Evolutionary conservation across 2,113 vertebrate genomes (phyloP), one percentile per base, ranked within the genome.

Genomic region (Leptodactylus fuscus): DNA sequence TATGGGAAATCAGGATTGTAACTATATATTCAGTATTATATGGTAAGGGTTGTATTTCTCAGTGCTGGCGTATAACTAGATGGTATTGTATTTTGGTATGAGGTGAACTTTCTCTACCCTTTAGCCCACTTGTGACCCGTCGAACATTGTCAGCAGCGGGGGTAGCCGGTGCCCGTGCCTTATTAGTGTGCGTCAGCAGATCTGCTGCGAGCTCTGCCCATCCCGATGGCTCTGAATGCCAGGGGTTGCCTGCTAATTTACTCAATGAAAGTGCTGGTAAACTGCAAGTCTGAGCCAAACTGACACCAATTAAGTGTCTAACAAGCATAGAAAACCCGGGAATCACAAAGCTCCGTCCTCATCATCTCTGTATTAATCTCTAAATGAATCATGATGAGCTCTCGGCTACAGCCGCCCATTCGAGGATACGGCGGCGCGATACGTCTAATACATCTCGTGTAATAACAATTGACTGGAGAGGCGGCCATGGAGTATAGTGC

Each of bases 181-280:
- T n/a, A 62, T 62, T 80, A 80, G 36, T 16, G 38, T 62, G 22
- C 53, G 32, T 60, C 51, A 79, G 76, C 36, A 41, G 27, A 34
- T 38, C 20, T 24, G 11, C 75, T 51, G 3, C 46, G 27, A 2
- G 18, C 27, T 58, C 34, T 38, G 77, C 53, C 53, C 77, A 18
- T 58, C 53, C 55, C 29, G 13, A 62, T 44, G 77, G 36, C 77
- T 41, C 22, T 2, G 32, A 27, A 18, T 44, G 77, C 53, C 55
- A 80, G 77, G 53, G 77, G 77, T 80, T 13, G 36, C 44, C 77
- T 80, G 77, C 77, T 80, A n/a, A 62, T 80, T 62, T 60, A 80
- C 77, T 80, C 34, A 62, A 41, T 44, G 7, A 41, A 80, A 62
- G 5, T 44, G 77, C 77, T 41, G 77, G 34, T 18, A 44, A 62